Evolutionary conservation across 2,113 vertebrate species (phyloP), one percentile per base, ranked within the genome.

Genomic region (Microtus montanus): DNA sequence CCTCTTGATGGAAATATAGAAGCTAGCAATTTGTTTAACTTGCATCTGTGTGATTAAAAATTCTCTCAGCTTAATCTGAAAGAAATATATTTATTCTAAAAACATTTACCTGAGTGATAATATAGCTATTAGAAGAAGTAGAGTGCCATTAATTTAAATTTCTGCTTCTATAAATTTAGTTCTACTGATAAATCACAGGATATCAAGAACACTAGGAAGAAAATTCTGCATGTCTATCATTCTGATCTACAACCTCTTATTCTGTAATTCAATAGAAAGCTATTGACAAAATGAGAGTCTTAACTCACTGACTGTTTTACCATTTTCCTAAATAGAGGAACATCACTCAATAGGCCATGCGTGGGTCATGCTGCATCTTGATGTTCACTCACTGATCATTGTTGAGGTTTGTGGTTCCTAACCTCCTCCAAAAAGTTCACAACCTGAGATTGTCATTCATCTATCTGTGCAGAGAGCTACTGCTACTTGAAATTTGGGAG

Each of bases 241-340:
- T 71, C 64, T 90, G 75, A 58, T 77, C 26, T 54, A 73, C 19
- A 3, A 78, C 24, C 33, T 95, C 12, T 33, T 84, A 44, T 38
- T 96, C 61, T 85, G 7, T 86, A 94, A 86, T 90, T 49, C 38
- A 96, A 54, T 63, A 58, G 38, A 92, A 97, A 87, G 17, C 19
- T 78, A 17, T 47, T 47, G 35, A 89, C 14, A 92, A 80, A 75
- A 84, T 63, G 28, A 86, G 33, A 95, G 14, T 35, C 49, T 68
- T 87, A 70, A 85, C 90, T 95, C 15, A 90, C 35, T 64, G 44
- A 79, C 19, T 86, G 13, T n/a, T 38, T 82, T 41, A 66, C 28
- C 35, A 24, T 93, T 75, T 92, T 94, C 64, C 35, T 96, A 78
- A 73, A 30, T 19, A 80, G 66, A 88, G 10, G 22, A 64, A 10